These are phyloP conservation scores for Xestobium rufovillosum DNA, from an alignment of 2,888 invertebrate species.

Conservation along the genomic window DNA sequence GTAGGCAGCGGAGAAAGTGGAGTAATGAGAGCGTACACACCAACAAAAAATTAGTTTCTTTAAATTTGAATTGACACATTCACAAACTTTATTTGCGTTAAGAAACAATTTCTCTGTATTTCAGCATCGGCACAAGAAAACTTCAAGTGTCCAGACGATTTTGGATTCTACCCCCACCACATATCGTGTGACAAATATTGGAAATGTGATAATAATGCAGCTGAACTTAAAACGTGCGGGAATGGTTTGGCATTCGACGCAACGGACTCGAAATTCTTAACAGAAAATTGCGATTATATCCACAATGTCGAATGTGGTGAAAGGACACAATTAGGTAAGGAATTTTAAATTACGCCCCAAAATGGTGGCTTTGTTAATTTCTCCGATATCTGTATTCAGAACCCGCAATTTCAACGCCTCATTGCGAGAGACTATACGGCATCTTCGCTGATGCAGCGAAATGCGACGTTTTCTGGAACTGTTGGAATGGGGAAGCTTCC, in stretches of 20 bases:
- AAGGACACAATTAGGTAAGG: slow-evolving; percentile 73
- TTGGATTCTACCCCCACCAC: slow-evolving; percentile 89
- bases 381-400: slow-evolving; percentile 51
- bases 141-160: slow-evolving; percentile 91
- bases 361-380: slow-evolving; percentile 2
- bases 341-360: slow-evolving; percentile 6
- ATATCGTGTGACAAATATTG: slow-evolving; percentile 89
- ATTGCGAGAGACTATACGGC: slow-evolving; percentile 82
- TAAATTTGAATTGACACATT: too few species aligned
- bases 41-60: too few species aligned
- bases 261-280: slow-evolving; percentile 78
- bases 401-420: slow-evolving; percentile 74
- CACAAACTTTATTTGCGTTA: too few species aligned
- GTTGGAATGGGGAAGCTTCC: slow-evolving; percentile 93
- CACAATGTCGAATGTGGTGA: slow-evolving; percentile 93
- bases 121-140: slow-evolving; percentile 68
- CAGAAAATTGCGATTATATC: slow-evolving; percentile 92
- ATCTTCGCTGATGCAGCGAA: slow-evolving; percentile 84
- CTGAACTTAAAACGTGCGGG: slow-evolving; percentile 88
- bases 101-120: slow-evolving; percentile 40
- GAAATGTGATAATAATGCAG: slow-evolving; percentile 85
- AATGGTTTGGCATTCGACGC: slow-evolving; percentile 91
- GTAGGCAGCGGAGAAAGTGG: too few species aligned
- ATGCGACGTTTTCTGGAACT: slow-evolving; percentile 94
- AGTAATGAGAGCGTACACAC: too few species aligned